A percentile compares a stretch with the other conserved stretches of the same genome.
phyloP scores from a whole-genome alignment of 1,140 invertebrate genomes.

The Phenacoccus solenopsis region DNA sequence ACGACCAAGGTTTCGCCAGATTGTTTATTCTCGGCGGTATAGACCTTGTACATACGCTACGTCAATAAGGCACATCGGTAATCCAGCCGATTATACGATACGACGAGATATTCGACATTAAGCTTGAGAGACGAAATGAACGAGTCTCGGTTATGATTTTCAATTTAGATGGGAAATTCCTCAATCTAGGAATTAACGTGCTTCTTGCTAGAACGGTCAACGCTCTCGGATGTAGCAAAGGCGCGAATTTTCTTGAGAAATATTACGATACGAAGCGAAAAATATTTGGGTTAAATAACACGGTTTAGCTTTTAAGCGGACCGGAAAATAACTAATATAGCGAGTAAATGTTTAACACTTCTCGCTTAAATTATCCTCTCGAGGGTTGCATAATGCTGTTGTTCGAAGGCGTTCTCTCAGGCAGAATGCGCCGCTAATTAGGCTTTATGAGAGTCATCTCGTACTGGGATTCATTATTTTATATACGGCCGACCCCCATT shows the following conservation, averaged over 20 bases:
- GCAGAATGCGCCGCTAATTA: not conserved
- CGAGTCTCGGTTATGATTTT: too few species aligned
- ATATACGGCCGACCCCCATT: not conserved
- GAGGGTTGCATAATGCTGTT: not conserved
- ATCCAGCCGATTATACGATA: too few species aligned
- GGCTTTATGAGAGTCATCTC: slow-evolving; percentile 1
- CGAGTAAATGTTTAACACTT: slow-evolving; percentile 2
- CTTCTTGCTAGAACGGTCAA: not conserved
- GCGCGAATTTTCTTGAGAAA: not conserved
- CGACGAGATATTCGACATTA: too few species aligned
- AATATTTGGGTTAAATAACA: not conserved
- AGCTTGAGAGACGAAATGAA: too few species aligned
- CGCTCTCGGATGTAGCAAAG: too few species aligned
- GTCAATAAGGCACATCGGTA: too few species aligned
- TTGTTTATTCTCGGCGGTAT: not conserved
- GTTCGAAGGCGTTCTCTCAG: not conserved
- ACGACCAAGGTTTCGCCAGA: not conserved
- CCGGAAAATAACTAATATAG: slow-evolving; percentile 2
- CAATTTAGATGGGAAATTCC: too few species aligned
- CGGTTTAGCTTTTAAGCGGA: not conserved
- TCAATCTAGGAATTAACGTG: too few species aligned
- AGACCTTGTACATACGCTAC: too few species aligned
- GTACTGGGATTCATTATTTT: slow-evolving; percentile 2
- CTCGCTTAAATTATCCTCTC: not conserved
- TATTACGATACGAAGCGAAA: not conserved